Percentiles rank a stretch among this genome's conserved stretches.
These are phyloP conservation scores for Cantharis rufa DNA, from an alignment of 2,888 invertebrate species.

Conservation along the genomic window DNA sequence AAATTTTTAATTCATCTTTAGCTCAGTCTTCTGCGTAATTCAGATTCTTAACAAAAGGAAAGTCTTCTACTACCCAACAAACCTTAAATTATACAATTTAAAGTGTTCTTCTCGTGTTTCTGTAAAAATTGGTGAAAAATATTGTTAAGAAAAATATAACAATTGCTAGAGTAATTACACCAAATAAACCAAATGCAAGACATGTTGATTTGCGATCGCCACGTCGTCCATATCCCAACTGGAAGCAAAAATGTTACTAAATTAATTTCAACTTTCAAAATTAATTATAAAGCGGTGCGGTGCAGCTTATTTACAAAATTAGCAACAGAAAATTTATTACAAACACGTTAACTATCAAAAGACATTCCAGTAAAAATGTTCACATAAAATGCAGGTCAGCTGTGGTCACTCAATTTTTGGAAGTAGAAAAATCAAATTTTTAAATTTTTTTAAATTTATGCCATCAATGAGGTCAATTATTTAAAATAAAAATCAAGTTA, in stretches of 20 bases:
- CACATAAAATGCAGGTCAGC: not conserved
- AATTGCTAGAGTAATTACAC: not conserved
- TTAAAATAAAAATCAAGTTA: not conserved
- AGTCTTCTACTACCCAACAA: not conserved
- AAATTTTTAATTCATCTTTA: too few species aligned
- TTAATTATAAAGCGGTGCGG: not conserved
- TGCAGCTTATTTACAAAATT: not conserved
- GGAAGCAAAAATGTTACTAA: not conserved
- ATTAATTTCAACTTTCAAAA: not conserved
- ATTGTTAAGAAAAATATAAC: conserved; percentile 3
- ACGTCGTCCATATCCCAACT: conserved; percentile 1
- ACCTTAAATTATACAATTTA: not conserved
- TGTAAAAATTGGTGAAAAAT: not conserved
- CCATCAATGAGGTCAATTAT: not conserved
- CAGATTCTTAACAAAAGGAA: too few species aligned
- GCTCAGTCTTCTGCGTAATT: too few species aligned
- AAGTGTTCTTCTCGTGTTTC: not conserved
- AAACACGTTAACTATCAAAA: not conserved
- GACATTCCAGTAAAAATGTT: not conserved
- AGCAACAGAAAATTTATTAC: not conserved
- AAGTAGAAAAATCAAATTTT: not conserved
- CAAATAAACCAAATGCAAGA: conserved; percentile 8
- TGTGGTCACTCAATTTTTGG: not conserved
- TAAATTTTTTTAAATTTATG: not conserved
- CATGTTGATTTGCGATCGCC: not conserved